Evolutionary conservation across 2,797 vertebrate species (phyloP).

Genomic region (Ciconia nigra): DNA sequence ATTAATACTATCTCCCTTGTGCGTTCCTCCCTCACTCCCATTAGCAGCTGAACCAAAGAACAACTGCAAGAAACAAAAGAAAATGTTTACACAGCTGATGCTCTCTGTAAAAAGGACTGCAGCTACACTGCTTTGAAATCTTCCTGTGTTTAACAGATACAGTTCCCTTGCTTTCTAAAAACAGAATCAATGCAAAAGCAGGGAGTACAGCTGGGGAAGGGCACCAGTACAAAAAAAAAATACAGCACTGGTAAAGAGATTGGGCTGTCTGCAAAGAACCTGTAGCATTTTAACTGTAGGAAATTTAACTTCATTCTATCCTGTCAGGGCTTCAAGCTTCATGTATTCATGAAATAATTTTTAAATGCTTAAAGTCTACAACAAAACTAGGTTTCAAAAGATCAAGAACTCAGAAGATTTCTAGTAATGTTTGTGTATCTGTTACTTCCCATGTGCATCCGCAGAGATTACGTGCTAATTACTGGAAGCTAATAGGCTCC

Average conservation of each 20-base stretch:
- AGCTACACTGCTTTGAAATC: neutral
- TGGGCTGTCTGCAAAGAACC: neutral
- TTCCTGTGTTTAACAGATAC: neutral
- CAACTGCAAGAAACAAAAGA: neutral
- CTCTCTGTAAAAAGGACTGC: neutral
- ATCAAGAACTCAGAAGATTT: neutral
- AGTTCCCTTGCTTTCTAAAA: neutral
- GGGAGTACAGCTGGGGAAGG: neutral
- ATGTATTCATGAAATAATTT: neutral
- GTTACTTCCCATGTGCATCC: neutral
- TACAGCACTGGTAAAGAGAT: neutral
- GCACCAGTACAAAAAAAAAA: neutral
- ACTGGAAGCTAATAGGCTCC: neutral
- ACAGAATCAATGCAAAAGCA: neutral
- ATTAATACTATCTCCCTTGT: neutral
- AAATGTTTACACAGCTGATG: neutral
- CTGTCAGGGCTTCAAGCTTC: neutral
- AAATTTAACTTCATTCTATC: neutral
- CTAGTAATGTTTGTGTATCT: neutral
- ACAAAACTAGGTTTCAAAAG: neutral
- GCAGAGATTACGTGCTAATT: constrained; percentile 32
- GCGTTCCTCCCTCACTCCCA: neutral
- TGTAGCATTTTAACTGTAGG: neutral
- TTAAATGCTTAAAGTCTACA: neutral
- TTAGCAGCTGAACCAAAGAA: neutral